A percentile compares a stretch with the other conserved stretches of the same genome.
phyloP scores from a whole-genome alignment of 1,140 invertebrate species.

The Zaprionus tsacasi region DNA sequence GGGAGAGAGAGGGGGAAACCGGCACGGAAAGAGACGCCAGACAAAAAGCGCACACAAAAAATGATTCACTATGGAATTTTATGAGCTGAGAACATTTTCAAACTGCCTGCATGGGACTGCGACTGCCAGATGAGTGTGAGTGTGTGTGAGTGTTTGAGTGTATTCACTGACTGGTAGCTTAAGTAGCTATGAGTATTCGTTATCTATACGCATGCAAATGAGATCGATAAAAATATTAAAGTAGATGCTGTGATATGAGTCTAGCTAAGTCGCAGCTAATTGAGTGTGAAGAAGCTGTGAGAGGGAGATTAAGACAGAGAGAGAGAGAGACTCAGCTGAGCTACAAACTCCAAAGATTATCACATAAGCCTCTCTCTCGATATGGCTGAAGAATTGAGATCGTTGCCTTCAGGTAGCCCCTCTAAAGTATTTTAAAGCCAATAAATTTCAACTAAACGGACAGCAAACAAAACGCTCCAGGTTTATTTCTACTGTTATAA shows the following conservation, averaged over 20 bases:
- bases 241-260: conserved; percentile 57
- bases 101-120: conserved; percentile 34
- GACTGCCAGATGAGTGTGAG: conserved; percentile 10
- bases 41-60: conserved; percentile 50
- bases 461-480: conserved; percentile 71
- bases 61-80: conserved; percentile 79
- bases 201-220: conserved; percentile 66
- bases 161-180: conserved; percentile 38
- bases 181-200: conserved; percentile 45
- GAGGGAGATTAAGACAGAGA: not conserved
- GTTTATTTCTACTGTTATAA: conserved; percentile 78
- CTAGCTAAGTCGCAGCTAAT: conserved; percentile 53
- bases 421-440: conserved; percentile 41
- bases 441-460: conserved; percentile 73
- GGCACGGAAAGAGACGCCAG: conserved; percentile 38
- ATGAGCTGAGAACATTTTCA: conserved; percentile 79
- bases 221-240: conserved; percentile 76
- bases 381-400: conserved; percentile 15
- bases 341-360: conserved; percentile 43
- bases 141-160: conserved; percentile 6
- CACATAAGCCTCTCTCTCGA: conserved; percentile 1
- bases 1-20: not conserved
- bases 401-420: conserved; percentile 57
- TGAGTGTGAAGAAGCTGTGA: conserved; percentile 68
- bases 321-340: not conserved